Evolutionary conservation across 2,797 vertebrate genomes (phyloP), one percentile per base, ranked within the genome.

Genomic region (Steatocranus sp.): DNA sequence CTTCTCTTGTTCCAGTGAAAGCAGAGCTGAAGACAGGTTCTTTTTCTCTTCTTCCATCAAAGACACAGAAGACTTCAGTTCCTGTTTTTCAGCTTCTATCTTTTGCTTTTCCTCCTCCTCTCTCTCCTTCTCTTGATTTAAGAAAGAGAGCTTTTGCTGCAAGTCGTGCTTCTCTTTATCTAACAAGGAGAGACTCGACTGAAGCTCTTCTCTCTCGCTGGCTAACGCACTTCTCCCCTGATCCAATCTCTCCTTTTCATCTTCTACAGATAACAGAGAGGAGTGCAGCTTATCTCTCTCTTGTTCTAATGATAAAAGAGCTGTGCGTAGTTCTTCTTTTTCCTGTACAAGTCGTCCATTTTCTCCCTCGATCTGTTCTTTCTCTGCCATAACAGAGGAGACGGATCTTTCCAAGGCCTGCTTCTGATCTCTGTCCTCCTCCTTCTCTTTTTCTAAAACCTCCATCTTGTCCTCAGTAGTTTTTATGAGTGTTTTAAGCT

Each of bases 381-480:
- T 92, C 74, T 91, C 86, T 8, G 46, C 75, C 34, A 41, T 73
- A 11, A 94, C 68, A 79, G 73, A 80, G 3, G 87, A 81, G n/a
- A 95, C 18, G 11, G 91, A 85, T 63, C 87, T 76, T 1, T 7
- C 79, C 76, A 94, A 88, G 38, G 83, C 49, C 23, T 51, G 76
- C 48, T 74, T 86, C 41, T 83, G 58, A n/a, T 78, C 79, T 25
- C 63, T 83, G 20, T 89, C 87, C 5, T 53, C 61, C 63, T 91
- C 89, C 11, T 82, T 92, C 68, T 92, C 80, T 5, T 83, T 75
- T 78, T 92, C 87, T 53, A 95, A 79, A 15, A 17, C 9, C 15
- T 90, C 85, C 1, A 80, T 75, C 79, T 95, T 95, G 20, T 95
- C 89, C 58, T 96, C 95, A 85, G 94, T 87, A 25, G 92, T 92